Evolutionary conservation across 1,140 invertebrate genomes (phyloP), one percentile per base, ranked within the genome.

Genomic region (Bombus pascuorum): DNA sequence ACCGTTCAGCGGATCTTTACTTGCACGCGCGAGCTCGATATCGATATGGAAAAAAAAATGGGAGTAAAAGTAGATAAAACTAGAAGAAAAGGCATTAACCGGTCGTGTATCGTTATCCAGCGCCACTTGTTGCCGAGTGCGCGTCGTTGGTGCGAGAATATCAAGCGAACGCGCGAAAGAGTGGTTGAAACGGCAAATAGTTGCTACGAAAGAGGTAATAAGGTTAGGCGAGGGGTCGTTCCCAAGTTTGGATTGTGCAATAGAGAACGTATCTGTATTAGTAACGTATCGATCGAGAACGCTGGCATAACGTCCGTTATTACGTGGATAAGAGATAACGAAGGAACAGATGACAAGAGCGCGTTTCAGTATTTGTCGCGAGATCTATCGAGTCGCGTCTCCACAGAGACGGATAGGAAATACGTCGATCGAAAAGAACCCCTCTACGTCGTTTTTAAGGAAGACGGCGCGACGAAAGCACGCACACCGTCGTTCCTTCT

Each of bases 51-150:
- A 0, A 18, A 15, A 37, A 37, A 15, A 0, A 15, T 18, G 1
- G 0, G 5, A 18, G 44, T 5, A 1, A 15, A 15, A 15, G 44
- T 18, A 5, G 44, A 47, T 15, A 15, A 47, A 18, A 15, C 15
- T 34, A 25, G 15, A 12, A 44, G n/a, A 28, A 8, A 15, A 22
- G 42, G 22, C 9, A 32, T 18, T 28, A 15, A 10, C 2, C 22
- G 85, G 59, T 57, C 39, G 53, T 18, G 12, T 9, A 75, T 82
- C 79, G 47, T 86, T 70, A 53, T 62, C 18, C 28, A 66, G 37
- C 25, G 57, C 75, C 87, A 89, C 83, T 89, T 88, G 87, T 89
- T 89, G 87, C 75, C 53, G 34, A 39, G 34, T 25, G 15, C n/a
- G 4, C 53, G 65, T 44, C 86, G 66, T 79, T 70, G 80, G 59